Percentiles rank a stretch among this genome's conserved stretches.
Evolutionary conservation across 2,797 vertebrate genomes (phyloP).

Genomic region (Pogonophryne albipinna): DNA sequence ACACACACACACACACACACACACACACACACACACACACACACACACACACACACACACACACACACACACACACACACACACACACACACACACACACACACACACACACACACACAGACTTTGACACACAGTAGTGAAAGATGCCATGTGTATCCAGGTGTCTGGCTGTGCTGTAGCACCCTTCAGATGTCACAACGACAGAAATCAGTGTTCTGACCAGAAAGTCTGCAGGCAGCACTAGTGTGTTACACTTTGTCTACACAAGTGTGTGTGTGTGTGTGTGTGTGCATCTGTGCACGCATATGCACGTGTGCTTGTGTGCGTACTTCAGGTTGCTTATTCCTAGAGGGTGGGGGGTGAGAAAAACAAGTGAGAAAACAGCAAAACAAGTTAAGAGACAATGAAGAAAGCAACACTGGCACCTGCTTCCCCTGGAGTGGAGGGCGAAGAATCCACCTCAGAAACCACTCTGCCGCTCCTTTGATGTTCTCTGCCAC

Average conservation of each 20-base stretch:
- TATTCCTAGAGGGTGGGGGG: conserved; percentile 80
- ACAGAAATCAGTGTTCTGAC: conserved; percentile 80
- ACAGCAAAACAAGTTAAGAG: conserved; percentile 80
- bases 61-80: too few relatives aligned
- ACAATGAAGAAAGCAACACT: conserved; percentile 78
- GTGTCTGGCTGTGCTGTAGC: conserved; percentile 82
- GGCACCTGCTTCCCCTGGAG: conserved; percentile 79
- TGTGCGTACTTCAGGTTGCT: conserved; percentile 36
- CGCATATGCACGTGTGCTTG: conserved; percentile 45
- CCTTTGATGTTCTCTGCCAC: conserved; percentile 41
- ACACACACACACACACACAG: conserved; percentile 32
- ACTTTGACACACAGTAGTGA: conserved; percentile 70
- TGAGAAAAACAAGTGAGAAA: conserved; percentile 79
- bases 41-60: too few relatives aligned
- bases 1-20: conserved; percentile 29
- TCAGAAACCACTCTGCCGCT: conserved; percentile 38
- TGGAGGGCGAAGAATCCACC: conserved; percentile 55
- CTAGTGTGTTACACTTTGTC: conserved; percentile 51
- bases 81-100: not conserved
- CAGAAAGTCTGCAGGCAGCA: conserved; percentile 74
- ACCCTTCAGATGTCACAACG: conserved; percentile 84
- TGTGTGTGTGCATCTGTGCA: conserved; percentile 49
- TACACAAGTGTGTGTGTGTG: conserved; percentile 15
- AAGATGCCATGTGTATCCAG: conserved; percentile 84
- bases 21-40: too few relatives aligned